phyloP scores from a whole-genome alignment of 1,140 invertebrate species.

The Antheraea pernyi region DNA sequence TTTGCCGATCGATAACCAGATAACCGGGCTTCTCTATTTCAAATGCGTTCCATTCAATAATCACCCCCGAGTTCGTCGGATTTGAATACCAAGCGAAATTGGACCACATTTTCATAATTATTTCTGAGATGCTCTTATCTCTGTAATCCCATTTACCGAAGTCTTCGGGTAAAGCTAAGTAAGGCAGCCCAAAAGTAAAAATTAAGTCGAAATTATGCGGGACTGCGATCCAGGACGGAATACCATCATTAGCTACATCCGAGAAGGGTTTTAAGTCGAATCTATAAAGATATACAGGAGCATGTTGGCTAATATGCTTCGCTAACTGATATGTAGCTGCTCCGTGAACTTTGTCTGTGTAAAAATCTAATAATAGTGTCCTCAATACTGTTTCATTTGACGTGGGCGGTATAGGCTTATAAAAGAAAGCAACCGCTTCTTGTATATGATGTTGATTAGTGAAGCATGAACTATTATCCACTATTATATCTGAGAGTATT shows the following conservation, averaged over 20 bases:
- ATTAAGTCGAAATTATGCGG: slow-evolving; percentile 89
- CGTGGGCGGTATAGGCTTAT: slow-evolving; percentile 82
- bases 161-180: slow-evolving; percentile 79
- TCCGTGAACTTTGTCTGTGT: slow-evolving; percentile 87
- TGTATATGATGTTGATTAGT: slow-evolving; percentile 85
- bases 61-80: slow-evolving; percentile 83
- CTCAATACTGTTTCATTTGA: slow-evolving; percentile 80
- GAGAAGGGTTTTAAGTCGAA: slow-evolving; percentile 88
- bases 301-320: slow-evolving; percentile 80
- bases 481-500: slow-evolving; percentile 79
- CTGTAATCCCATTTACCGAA: slow-evolving; percentile 84
- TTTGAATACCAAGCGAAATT: slow-evolving; percentile 86
- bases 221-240: slow-evolving; percentile 87
- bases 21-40: slow-evolving; percentile 82
- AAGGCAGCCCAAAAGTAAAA: slow-evolving; percentile 88
- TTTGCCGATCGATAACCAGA: slow-evolving; percentile 85
- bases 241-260: slow-evolving; percentile 79
- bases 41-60: slow-evolving; percentile 86
- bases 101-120: slow-evolving; percentile 87
- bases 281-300: slow-evolving; percentile 84
- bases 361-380: slow-evolving; percentile 83
- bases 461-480: slow-evolving; percentile 83
- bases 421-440: slow-evolving; percentile 87
- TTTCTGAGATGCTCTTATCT: slow-evolving; percentile 88
- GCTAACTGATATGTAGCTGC: slow-evolving; percentile 84